phyloP scores from a whole-genome alignment of 2,113 vertebrate genomes.

The Gallinago media region DNA sequence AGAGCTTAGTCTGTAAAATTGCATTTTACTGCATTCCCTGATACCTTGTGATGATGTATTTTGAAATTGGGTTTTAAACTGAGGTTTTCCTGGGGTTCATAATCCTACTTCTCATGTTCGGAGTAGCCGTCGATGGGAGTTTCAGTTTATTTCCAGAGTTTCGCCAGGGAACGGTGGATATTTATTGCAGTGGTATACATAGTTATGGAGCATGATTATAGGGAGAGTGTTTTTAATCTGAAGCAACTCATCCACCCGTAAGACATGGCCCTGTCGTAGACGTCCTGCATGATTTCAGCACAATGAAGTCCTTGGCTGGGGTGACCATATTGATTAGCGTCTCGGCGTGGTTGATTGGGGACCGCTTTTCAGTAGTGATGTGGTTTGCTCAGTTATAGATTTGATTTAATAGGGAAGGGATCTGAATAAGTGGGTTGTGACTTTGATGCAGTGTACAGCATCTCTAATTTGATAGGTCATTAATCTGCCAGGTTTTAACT shows the following conservation, averaged over 20 bases:
- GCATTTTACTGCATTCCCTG: not conserved
- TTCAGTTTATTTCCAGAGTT: not conserved
- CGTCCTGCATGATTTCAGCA: not conserved
- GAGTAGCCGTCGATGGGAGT: not conserved
- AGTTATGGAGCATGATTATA: not conserved
- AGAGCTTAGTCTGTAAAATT: not conserved
- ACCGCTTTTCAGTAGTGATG: not conserved
- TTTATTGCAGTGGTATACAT: not conserved
- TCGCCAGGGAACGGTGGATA: not conserved
- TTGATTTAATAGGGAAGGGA: not conserved
- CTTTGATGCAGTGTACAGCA: constrained; percentile 38
- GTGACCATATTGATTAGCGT: not conserved
- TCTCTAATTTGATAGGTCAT: constrained; percentile 27
- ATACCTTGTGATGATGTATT: not conserved
- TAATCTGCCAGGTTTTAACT: constrained; percentile 35
- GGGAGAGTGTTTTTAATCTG: not conserved
- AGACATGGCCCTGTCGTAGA: not conserved
- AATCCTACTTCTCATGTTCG: not conserved
- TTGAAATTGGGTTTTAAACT: not conserved
- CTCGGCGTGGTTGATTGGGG: not conserved
- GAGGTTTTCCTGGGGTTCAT: not conserved
- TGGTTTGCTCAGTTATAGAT: not conserved
- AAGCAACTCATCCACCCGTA: not conserved
- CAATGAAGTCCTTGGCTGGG: not conserved
- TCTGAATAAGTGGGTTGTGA: constrained; percentile 30